These are phyloP conservation scores for Ceratina calcarata DNA, from an alignment of 1,140 invertebrate genomes.

Conservation along the genomic window DNA sequence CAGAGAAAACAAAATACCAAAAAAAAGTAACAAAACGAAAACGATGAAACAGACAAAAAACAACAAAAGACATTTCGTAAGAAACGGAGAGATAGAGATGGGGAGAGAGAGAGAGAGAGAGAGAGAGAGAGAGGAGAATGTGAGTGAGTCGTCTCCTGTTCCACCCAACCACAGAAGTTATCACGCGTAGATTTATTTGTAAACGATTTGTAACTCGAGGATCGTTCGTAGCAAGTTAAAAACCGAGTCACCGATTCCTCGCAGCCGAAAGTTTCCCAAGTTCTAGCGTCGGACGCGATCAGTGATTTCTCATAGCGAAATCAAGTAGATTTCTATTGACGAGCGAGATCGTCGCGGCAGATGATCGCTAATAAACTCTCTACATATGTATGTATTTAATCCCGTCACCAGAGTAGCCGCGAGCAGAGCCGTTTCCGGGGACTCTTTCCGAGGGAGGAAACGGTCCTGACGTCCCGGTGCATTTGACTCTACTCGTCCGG, in stretches of 20 bases:
- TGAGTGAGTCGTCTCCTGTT: constrained; percentile 16
- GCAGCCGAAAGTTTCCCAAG: neutral
- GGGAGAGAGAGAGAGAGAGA: neutral
- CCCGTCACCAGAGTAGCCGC: neutral
- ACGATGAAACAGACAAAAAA: constrained; percentile 28
- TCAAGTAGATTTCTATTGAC: neutral
- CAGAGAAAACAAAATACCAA: neutral
- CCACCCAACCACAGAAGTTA: neutral
- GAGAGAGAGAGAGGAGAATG: neutral
- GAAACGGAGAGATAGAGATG: neutral
- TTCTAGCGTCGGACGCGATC: neutral
- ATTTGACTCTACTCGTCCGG: neutral
- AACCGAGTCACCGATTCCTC: neutral
- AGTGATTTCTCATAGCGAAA: neutral
- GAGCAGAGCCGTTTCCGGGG: neutral
- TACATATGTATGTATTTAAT: no score
- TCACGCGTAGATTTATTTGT: neutral
- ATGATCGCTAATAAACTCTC: no score
- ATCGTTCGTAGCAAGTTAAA: neutral
- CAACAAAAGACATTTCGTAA: constrained; percentile 16
- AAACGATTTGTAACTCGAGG: constrained; percentile 13
- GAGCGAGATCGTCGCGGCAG: neutral
- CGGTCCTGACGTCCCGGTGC: neutral
- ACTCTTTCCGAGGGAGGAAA: neutral
- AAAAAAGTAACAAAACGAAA: neutral